Conservation (phyloP, 2,113 vertebrate species). For the Hippocampus barbouri region DNA sequence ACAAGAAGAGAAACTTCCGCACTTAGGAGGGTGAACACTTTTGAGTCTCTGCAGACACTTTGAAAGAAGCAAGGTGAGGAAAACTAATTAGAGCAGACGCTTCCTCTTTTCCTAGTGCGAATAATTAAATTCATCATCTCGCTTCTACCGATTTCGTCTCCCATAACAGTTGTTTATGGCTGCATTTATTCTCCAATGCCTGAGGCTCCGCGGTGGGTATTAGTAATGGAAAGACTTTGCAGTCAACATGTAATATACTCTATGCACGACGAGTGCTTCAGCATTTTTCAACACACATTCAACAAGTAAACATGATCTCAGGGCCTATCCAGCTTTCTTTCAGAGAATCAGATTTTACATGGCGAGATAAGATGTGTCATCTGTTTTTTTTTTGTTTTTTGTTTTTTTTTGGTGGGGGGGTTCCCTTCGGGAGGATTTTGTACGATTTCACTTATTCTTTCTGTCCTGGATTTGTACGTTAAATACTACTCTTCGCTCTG, state of each 20-base stretch:
- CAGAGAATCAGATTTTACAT: neutral
- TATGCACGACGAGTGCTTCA: neutral
- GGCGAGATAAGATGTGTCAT: neutral
- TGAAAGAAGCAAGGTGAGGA: constrained; percentile 8
- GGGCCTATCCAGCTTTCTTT: neutral
- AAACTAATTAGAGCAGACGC: constrained; percentile 3
- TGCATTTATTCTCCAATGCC: neutral
- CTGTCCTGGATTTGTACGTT: constrained; percentile 3
- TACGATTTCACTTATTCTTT: neutral
- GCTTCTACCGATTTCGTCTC: neutral
- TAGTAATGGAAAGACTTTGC: neutral
- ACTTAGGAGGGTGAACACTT: neutral
- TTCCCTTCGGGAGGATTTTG: neutral
- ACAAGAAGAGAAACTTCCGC: neutral
- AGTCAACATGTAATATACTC: neutral
- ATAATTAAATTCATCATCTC: neutral
- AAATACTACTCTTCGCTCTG: constrained; percentile 3
- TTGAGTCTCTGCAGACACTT: constrained; percentile 8
- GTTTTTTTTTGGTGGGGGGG: no score
- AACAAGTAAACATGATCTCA: neutral
- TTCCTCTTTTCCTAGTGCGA: constrained; percentile 6
- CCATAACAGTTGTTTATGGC: neutral
- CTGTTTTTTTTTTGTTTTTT: neutral
- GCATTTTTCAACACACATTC: neutral
- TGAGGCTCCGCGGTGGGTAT: neutral